phyloP scores from a whole-genome alignment of 2,888 invertebrate species.

The Teleiodes luculella region DNA sequence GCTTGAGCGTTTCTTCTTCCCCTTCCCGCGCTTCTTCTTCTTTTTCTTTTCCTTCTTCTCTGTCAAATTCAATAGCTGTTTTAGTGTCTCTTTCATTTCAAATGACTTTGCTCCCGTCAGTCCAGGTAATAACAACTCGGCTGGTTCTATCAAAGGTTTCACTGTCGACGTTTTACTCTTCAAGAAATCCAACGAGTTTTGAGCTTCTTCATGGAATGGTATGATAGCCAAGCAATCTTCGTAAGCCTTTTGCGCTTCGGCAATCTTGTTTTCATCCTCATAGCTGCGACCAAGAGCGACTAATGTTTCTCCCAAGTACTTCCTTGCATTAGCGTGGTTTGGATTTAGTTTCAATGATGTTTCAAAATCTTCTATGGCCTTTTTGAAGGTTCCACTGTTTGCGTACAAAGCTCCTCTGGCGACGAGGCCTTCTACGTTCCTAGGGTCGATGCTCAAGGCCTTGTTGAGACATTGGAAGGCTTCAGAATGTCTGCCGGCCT shows the following conservation, averaged over 20 bases:
- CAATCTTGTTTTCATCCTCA: slow-evolving; percentile 91
- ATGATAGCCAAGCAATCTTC: slow-evolving; percentile 90
- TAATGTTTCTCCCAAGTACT: slow-evolving; percentile 95
- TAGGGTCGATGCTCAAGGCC: slow-evolving; percentile 93
- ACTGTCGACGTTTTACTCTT: slow-evolving; percentile 81
- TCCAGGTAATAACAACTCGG: slow-evolving; percentile 80
- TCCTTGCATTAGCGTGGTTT: slow-evolving; percentile 94
- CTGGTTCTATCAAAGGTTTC: slow-evolving; percentile 82
- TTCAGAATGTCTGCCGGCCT: slow-evolving; percentile 94
- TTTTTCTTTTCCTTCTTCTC: slow-evolving; percentile 83
- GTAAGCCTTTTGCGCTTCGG: slow-evolving; percentile 91
- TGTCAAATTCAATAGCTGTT: slow-evolving; percentile 80
- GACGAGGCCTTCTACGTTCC: slow-evolving; percentile 94
- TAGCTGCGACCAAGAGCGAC: slow-evolving; percentile 93
- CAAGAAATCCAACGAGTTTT: slow-evolving; percentile 88
- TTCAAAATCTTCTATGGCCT: slow-evolving; percentile 96
- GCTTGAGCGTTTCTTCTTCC: slow-evolving; percentile 81
- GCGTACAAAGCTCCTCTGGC: slow-evolving; percentile 95
- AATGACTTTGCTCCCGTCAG: slow-evolving; percentile 74
- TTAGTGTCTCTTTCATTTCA: slow-evolving; percentile 83
- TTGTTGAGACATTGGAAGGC: slow-evolving; percentile 96
- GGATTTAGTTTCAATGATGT: slow-evolving; percentile 92
- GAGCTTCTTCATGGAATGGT: slow-evolving; percentile 92
- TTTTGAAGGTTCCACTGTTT: slow-evolving; percentile 94
- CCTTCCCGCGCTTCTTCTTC: slow-evolving; percentile 82